Base-by-base conservation (phyloP, 2,888 invertebrate species). In the Aproaerema taeniolella region DNA sequence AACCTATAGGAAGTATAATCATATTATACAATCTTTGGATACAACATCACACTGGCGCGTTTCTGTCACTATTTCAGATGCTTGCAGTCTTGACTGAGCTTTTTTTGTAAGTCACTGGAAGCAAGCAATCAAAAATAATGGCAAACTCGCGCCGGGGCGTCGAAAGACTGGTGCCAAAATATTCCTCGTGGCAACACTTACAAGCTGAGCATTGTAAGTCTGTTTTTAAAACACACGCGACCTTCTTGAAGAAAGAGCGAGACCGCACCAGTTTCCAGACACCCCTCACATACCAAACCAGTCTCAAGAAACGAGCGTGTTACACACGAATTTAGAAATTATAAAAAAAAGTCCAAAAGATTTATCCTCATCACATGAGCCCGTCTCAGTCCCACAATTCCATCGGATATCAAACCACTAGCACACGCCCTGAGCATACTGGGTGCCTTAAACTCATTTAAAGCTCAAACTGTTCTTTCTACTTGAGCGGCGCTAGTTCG, bases 1-100 rank as follows among this genome's bases (percentile, higher is more conserved):
- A 82, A 80, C 71, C 75, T 82, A 82, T 73, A 80, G 77, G 79
- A 81, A 83, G 75, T 68, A 63, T 60, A 34, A 34, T 82, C 82
- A 85, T 79, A 81, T 79, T 74, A 65, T 64, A 68, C 78, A 76
- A 81, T 83, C 82, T 85, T 85, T 82, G 85, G 85, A 85, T 82
- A 82, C 82, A 80, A 81, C 72, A 71, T 68, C 68, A 74, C 67
- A 56, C 58, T 42, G 63, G 67, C 67, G 65, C 60, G 40, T 43
- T 42, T 42, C 45, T 33, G 45, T 40, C 50, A 45, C 45, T 46
- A 49, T 46, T 45, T 31, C n/a, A n/a, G n/a, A n/a, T n/a, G n/a
- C n/a, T n/a, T n/a, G n/a, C n/a, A n/a, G n/a, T n/a, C n/a, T n/a
- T n/a, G n/a, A n/a, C n/a, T n/a, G n/a, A n/a, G n/a, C n/a, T n/a